Base-by-base conservation (phyloP, 2,888 invertebrate species). In the Zaprionus obscuricornis region DNA sequence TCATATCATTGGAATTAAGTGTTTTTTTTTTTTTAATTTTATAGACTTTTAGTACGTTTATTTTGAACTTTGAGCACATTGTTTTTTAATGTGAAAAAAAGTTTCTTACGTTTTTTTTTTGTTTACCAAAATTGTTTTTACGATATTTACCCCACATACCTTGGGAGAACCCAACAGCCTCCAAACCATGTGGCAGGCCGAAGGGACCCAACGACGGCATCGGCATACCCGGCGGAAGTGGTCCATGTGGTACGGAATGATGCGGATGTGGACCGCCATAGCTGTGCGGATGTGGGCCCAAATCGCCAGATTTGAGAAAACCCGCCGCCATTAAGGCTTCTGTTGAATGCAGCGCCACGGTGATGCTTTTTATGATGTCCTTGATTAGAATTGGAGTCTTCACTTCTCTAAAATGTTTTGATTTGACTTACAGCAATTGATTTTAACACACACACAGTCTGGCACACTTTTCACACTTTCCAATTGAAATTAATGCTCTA, bases 131-230 rank as follows among this genome's bases (percentile, higher is more conserved):
- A 87, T 87, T 81, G 75, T 47, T 20, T 31, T 50, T 72, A 58
- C 74, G 87, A 90, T 90, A 90, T 89, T 90, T 90, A 90, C 90
- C 90, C 90, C 90, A 90, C 90, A 90, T 90, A 90, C 90, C 90
- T 90, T 90, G 90, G 87, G 90, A 89, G 82, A 90, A 90, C 88
- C 90, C 90, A 85, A 90, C 90, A 71, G 90, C 90, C 83, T 90
- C 90, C 74, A 90, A 84, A 71, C 90, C 90, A 77, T 90, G 90
- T 71, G 90, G 90, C 82, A 90, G 85, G 82, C 90, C 90, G 86
- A 90, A 90, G 81, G 90, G 90, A 84, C 89, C 89, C 60, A 90
- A 77, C 27, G 90, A 90, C 42, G 90, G 87, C 90, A 90, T 90
- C 55, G 90, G 89, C 90, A 90, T 90, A 58, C 90, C 90, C 46